A percentile compares a stretch with the other conserved stretches of the same genome.
phyloP scores from a whole-genome alignment of 1,140 invertebrate genomes.

The Bombus waltoni region DNA sequence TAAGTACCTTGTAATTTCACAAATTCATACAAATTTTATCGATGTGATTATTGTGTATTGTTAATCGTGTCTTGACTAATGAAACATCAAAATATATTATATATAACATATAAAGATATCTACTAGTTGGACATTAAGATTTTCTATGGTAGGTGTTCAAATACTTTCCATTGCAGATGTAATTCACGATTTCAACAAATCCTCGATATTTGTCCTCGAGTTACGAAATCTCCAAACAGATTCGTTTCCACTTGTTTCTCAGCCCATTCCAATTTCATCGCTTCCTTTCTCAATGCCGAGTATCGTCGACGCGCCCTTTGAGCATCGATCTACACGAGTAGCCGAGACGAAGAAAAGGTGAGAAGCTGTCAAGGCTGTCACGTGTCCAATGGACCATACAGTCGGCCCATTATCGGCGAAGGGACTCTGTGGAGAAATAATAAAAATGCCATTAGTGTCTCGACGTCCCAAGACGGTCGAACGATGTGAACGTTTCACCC shows the following conservation, averaged over 20 bases:
- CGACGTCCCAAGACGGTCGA: slow-evolving; percentile 60
- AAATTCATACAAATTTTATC: too few relatives aligned
- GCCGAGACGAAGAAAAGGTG: slow-evolving; percentile 59
- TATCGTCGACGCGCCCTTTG: background rate
- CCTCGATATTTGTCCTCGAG: background rate
- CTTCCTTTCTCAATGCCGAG: background rate
- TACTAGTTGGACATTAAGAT: too few relatives aligned
- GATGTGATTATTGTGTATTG: too few relatives aligned
- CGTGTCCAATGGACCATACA: slow-evolving; percentile 80
- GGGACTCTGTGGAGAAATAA: slow-evolving; percentile 76
- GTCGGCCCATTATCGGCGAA: slow-evolving; percentile 69
- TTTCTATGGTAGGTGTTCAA: too few relatives aligned
- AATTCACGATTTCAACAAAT: too few relatives aligned
- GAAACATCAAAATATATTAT: too few relatives aligned
- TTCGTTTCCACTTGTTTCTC: too few relatives aligned
- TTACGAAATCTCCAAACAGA: background rate
- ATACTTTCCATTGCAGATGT: too few relatives aligned
- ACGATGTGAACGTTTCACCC: slow-evolving; percentile 65
- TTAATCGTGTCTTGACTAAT: too few relatives aligned
- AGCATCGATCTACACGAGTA: slow-evolving; percentile 15
- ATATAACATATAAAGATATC: too few relatives aligned
- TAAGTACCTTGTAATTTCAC: too few relatives aligned
- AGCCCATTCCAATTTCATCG: background rate
- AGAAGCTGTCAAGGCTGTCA: slow-evolving; percentile 78
- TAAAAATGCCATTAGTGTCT: slow-evolving; percentile 82